These are phyloP conservation scores for Athetis lepigone DNA, from an alignment of 2,888 invertebrate genomes.

Conservation along the genomic window DNA sequence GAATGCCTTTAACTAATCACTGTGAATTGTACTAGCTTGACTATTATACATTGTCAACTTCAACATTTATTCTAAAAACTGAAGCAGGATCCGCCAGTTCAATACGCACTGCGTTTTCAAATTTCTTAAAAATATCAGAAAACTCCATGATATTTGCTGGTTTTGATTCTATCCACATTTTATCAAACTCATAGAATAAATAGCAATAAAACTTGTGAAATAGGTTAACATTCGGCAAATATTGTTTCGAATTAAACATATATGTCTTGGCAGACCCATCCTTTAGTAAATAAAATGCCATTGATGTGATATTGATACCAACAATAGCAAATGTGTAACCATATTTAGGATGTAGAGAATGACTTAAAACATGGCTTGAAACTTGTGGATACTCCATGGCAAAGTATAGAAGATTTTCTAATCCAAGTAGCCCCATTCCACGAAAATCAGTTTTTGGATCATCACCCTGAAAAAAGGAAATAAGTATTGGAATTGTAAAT, in stretches of 20 bases:
- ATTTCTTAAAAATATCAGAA: constrained; percentile 95
- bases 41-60: constrained; percentile 91
- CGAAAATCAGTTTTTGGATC: constrained; percentile 99
- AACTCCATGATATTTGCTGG: constrained; percentile 99
- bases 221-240: constrained; percentile 92
- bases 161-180: constrained; percentile 97
- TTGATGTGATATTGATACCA: constrained; percentile 98
- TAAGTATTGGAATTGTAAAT: background rate
- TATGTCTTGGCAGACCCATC: constrained; percentile 96
- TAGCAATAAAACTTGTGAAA: constrained; percentile 99
- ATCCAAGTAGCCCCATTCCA: constrained; percentile 98
- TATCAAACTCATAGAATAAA: constrained; percentile 98
- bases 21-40: constrained; percentile 25
- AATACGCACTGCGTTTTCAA: constrained; percentile 93
- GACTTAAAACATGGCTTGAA: constrained; percentile 95
- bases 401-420: constrained; percentile 97
- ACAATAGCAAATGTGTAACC: constrained; percentile 98
- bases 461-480: constrained; percentile 93
- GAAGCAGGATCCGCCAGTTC: constrained; percentile 93
- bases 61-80: constrained; percentile 95
- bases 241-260: constrained; percentile 95
- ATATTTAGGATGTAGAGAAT: constrained; percentile 96
- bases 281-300: constrained; percentile 95
- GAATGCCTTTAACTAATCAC: constrained; percentile 17
- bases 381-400: constrained; percentile 94